Percentiles rank a stretch among this genome's conserved stretches.
Conservation (phyloP, 2,113 vertebrate genomes). For the Tinamus guttatus region DNA sequence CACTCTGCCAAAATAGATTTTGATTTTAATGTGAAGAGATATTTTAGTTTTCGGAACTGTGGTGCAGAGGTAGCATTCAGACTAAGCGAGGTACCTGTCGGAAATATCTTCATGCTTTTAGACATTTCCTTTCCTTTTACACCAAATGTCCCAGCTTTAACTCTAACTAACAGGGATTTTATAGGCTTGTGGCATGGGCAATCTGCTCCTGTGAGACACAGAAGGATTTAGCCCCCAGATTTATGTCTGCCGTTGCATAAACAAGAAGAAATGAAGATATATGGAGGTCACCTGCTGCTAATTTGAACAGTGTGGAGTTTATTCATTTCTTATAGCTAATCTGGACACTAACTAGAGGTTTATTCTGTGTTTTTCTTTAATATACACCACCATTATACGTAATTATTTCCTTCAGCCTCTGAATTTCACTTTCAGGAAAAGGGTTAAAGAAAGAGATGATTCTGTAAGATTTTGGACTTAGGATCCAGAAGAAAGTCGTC, state of each 20-base stretch:
- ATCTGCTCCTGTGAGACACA: not conserved
- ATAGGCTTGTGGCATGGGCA: not conserved
- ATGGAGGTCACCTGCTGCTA: not conserved
- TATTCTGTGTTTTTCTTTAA: not conserved
- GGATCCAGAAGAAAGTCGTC: not conserved
- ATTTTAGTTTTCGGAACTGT: conserved; percentile 8
- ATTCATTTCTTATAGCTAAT: not conserved
- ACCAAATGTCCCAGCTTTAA: not conserved
- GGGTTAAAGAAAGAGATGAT: not conserved
- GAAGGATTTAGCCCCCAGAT: not conserved
- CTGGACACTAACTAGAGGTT: not conserved
- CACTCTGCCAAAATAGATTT: not conserved
- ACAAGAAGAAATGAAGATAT: not conserved
- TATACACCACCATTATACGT: not conserved
- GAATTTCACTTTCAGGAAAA: not conserved
- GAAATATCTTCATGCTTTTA: not conserved
- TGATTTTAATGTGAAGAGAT: not conserved
- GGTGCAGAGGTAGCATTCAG: not conserved
- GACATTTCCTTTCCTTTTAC: not conserved
- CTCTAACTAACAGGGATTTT: not conserved
- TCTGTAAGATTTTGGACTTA: not conserved
- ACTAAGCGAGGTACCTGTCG: not conserved
- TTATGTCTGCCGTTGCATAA: not conserved
- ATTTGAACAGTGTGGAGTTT: not conserved
- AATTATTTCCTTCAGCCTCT: not conserved